Conservation (phyloP, 2,113 vertebrate species). For the Barnardius zonarius region DNA sequence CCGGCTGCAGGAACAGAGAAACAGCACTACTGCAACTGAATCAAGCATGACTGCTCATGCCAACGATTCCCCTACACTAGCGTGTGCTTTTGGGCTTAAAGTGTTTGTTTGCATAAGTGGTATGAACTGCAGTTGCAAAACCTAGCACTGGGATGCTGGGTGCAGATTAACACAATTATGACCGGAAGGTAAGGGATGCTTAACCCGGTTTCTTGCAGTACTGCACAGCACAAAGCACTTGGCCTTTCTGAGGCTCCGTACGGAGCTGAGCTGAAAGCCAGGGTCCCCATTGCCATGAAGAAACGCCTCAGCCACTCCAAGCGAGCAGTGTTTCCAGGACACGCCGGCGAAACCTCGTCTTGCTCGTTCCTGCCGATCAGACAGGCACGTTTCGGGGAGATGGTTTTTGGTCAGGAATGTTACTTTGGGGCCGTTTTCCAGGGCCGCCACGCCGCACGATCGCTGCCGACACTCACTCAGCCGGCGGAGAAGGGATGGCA, state of each 20-base stretch:
- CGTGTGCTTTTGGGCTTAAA: rapidly evolving
- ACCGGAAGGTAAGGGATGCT: rapidly evolving
- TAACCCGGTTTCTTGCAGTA: rapidly evolving
- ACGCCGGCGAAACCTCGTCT: rapidly evolving
- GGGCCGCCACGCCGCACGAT: background rate
- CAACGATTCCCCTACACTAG: too few relatives aligned
- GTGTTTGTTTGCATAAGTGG: rapidly evolving
- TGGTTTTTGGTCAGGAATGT: rapidly evolving
- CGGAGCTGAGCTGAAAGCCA: background rate
- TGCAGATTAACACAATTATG: rapidly evolving
- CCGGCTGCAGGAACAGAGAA: rapidly evolving
- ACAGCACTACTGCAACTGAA: rapidly evolving
- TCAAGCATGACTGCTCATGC: rapidly evolving
- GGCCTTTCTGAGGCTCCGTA: rapidly evolving
- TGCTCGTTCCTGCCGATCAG: background rate
- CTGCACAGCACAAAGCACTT: rapidly evolving
- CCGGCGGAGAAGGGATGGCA: too few relatives aligned
- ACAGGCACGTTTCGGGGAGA: too few relatives aligned
- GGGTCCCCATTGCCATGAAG: background rate
- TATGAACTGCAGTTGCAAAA: rapidly evolving
- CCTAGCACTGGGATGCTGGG: rapidly evolving
- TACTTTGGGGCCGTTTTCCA: too few relatives aligned
- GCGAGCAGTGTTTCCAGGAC: rapidly evolving
- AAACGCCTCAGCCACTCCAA: rapidly evolving
- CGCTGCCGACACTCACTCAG: background rate